Evolutionary conservation across 2,888 invertebrate species (phyloP).

Genomic region (Perdita meconis): DNA sequence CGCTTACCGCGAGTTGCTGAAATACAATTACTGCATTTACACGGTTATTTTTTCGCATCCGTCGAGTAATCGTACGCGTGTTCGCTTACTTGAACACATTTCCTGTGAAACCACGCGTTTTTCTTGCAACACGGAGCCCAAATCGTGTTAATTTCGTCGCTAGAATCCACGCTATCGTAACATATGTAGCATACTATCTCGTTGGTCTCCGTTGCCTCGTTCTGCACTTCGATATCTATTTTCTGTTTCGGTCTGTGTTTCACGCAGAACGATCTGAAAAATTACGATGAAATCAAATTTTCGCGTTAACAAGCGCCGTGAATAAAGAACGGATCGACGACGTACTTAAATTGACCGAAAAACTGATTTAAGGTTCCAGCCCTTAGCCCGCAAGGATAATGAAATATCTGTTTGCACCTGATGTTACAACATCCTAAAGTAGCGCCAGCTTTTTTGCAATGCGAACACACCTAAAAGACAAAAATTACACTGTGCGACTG

Average conservation of each 20-base stretch:
- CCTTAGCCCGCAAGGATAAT: constrained; percentile 90
- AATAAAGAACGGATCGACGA: constrained; percentile 79
- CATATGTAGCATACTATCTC: constrained; percentile 88
- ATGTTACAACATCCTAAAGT: constrained; percentile 89
- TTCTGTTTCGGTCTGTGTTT: constrained; percentile 87
- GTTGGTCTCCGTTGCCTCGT: constrained; percentile 69
- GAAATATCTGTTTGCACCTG: constrained; percentile 89
- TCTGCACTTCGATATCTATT: constrained; percentile 79
- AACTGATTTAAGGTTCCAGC: constrained; percentile 88
- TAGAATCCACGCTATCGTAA: constrained; percentile 86
- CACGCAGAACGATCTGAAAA: constrained; percentile 87
- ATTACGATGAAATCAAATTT: constrained; percentile 13
- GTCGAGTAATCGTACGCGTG: background rate
- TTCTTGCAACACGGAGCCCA: constrained; percentile 91
- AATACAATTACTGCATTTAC: constrained; percentile 61
- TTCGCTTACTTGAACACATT: constrained; percentile 89
- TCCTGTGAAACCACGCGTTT: constrained; percentile 91
- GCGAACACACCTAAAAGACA: constrained; percentile 87
- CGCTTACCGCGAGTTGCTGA: constrained; percentile 89
- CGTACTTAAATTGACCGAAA: constrained; percentile 86
- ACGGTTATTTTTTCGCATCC: background rate
- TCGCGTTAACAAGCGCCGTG: background rate
- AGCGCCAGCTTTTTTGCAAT: constrained; percentile 88
- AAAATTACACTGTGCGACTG: too few relatives aligned
- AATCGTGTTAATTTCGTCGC: constrained; percentile 85